Conservation (phyloP, 2,113 vertebrate genomes). For the Anoplopoma fimbria region DNA sequence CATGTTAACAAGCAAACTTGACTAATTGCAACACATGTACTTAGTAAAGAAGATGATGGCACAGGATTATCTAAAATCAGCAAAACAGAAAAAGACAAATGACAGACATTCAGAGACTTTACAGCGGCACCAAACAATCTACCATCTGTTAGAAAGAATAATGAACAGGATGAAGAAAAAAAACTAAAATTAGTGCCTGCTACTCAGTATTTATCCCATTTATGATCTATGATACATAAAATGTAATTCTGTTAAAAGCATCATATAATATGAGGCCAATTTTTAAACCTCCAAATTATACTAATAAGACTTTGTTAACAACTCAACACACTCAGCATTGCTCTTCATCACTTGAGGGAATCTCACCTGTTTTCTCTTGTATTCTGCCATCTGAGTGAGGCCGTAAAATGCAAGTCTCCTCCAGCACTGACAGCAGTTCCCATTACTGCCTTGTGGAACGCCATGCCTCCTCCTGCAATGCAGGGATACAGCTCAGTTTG, state of each 20-base stretch:
- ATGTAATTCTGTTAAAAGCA: neutral
- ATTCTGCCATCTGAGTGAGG: constrained; percentile 84
- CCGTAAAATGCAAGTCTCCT: constrained; percentile 85
- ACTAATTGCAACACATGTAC: constrained; percentile 61
- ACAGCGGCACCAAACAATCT: constrained; percentile 19
- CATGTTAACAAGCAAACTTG: constrained; percentile 62
- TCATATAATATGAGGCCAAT: neutral
- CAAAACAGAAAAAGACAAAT: constrained; percentile 59
- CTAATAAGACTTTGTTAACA: constrained; percentile 1
- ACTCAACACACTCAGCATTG: neutral
- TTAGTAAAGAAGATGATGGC: constrained; percentile 59
- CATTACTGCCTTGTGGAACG: constrained; percentile 87
- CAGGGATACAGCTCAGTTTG: constrained; percentile 46
- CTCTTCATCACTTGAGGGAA: constrained; percentile 19
- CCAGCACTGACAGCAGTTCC: constrained; percentile 85
- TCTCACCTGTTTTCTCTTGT: constrained; percentile 86
- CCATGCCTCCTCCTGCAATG: constrained; percentile 78
- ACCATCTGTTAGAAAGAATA: constrained; percentile 18
- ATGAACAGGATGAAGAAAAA: constrained; percentile 7
- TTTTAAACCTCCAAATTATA: neutral
- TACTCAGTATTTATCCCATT: constrained; percentile 4
- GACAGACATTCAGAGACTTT: constrained; percentile 23
- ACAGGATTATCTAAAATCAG: constrained; percentile 66
- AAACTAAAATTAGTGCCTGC: constrained; percentile 17
- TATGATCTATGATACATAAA: neutral